A percentile compares a stretch with the other conserved stretches of the same genome.
Evolutionary conservation across 1,140 invertebrate species (phyloP).

Genomic region (Neodiprion pinetum): DNA sequence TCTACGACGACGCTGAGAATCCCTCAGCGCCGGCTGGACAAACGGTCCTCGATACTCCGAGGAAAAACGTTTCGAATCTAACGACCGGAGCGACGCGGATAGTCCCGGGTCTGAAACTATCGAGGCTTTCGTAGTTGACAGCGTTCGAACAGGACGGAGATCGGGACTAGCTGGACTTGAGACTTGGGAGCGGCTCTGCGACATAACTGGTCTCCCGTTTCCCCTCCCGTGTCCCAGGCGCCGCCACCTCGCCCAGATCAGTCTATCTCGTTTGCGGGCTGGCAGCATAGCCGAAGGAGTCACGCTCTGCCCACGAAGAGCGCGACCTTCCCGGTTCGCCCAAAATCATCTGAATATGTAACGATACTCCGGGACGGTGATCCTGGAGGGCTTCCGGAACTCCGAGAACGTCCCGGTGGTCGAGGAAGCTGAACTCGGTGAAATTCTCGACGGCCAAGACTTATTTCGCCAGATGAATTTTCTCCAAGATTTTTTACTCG

Average conservation of each 20-base stretch:
- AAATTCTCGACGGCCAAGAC: background rate
- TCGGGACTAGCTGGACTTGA: constrained; percentile 18
- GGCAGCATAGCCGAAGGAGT: no score
- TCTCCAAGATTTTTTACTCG: background rate
- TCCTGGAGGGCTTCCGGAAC: no score
- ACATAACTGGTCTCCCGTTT: constrained; percentile 42
- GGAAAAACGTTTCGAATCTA: no score
- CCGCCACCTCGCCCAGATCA: background rate
- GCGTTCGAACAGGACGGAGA: background rate
- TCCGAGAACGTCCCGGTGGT: no score
- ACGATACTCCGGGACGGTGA: no score
- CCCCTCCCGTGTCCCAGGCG: background rate
- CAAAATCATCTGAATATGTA: no score
- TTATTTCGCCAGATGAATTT: background rate
- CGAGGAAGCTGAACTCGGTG: no score
- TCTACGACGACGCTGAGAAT: no score
- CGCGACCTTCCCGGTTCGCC: background rate
- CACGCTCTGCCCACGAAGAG: background rate
- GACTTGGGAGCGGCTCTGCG: constrained; percentile 47
- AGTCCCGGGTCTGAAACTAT: background rate
- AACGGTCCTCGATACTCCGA: no score
- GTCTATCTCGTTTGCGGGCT: background rate
- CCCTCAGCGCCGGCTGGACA: no score
- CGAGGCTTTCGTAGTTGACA: background rate
- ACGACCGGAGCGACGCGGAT: no score